Conservation (phyloP, 2,888 invertebrate genomes). For the Drosophila testacea region DNA sequence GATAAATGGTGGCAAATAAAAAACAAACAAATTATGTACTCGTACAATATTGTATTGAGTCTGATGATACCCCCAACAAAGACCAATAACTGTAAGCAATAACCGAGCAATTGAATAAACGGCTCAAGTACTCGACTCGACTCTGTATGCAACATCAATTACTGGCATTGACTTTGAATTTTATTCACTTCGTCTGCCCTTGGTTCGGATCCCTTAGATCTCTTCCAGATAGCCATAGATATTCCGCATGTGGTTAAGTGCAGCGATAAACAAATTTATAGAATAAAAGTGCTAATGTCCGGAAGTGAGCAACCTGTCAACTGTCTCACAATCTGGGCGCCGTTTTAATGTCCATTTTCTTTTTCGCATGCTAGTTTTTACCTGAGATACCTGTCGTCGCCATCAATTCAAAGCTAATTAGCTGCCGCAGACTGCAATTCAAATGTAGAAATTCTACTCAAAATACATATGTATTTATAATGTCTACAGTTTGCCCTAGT, state of each 20-base stretch:
- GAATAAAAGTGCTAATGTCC: constrained; percentile 22
- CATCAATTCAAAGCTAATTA: constrained; percentile 74
- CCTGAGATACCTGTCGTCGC: constrained; percentile 50
- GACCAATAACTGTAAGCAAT: constrained; percentile 50
- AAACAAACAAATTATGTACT: constrained; percentile 39
- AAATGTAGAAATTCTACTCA: constrained; percentile 40
- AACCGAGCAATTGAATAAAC: constrained; percentile 54
- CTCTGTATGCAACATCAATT: constrained; percentile 60
- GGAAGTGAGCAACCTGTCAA: constrained; percentile 39
- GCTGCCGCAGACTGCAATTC: constrained; percentile 36
- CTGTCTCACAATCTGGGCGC: constrained; percentile 26
- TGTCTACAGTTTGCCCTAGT: constrained; percentile 7
- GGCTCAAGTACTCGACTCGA: constrained; percentile 29
- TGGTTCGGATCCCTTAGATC: constrained; percentile 13
- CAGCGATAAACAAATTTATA: constrained; percentile 37
- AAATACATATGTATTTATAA: constrained; percentile 8
- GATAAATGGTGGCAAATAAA: constrained; percentile 61
- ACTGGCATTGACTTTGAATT: constrained; percentile 75
- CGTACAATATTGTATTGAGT: constrained; percentile 36
- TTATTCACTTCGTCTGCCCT: constrained; percentile 31
- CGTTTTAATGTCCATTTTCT: constrained; percentile 25
- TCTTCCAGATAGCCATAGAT: constrained; percentile 3
- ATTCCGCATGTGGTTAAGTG: constrained; percentile 38
- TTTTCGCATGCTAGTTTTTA: constrained; percentile 21
- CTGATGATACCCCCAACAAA: constrained; percentile 40